These are phyloP conservation scores for Didymodactylos carnosus DNA, from an alignment of 2,888 invertebrate genomes.

Conservation along the genomic window DNA sequence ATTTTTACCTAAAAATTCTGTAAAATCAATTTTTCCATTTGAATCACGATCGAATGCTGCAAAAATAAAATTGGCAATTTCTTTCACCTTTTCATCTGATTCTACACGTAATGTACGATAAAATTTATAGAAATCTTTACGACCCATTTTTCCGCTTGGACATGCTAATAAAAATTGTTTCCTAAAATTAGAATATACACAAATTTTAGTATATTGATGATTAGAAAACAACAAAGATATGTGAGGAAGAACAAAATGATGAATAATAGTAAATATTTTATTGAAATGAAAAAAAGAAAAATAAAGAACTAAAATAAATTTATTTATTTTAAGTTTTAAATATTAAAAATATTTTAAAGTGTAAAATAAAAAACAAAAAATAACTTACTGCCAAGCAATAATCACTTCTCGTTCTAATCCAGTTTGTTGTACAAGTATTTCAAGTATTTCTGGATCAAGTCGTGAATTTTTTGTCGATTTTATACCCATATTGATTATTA, in stretches of 20 bases:
- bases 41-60: slow-evolving; percentile 10
- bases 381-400: background rate
- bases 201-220: background rate
- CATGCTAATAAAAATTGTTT: slow-evolving; percentile 9
- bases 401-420: background rate
- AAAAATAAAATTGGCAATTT: slow-evolving; percentile 13
- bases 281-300: background rate
- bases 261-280: background rate
- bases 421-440: background rate
- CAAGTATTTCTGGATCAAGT: background rate
- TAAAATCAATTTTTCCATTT: slow-evolving; percentile 12
- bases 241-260: background rate
- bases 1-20: slow-evolving; percentile 8
- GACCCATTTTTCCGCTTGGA: slow-evolving; percentile 12
- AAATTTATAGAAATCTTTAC: slow-evolving; percentile 14
- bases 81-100: slow-evolving; percentile 5
- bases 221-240: background rate
- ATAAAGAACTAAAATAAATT: background rate
- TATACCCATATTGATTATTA: too few relatives aligned
- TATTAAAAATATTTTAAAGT: too few relatives aligned
- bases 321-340: background rate
- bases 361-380: too few relatives aligned
- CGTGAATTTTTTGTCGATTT: too few relatives aligned
- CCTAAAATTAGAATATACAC: background rate
- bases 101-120: slow-evolving; percentile 10